Percentiles rank a stretch among this genome's conserved stretches.
phyloP scores from a whole-genome alignment of 2,113 vertebrate species.

The Stegastes partitus region DNA sequence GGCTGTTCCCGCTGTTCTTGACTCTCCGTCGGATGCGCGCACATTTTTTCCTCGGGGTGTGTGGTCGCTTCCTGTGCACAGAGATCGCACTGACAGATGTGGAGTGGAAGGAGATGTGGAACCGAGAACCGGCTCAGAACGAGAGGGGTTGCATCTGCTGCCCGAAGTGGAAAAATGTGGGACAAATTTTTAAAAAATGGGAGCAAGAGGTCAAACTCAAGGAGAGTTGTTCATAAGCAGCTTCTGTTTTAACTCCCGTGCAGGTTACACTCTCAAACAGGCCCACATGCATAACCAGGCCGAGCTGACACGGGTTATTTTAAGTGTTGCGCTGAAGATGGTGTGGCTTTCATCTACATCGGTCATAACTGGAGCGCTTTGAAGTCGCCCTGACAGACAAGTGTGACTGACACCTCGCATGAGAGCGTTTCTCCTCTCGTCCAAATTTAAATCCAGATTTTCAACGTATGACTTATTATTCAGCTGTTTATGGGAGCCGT shows the following conservation, averaged over 20 bases:
- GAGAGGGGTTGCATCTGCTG: neutral
- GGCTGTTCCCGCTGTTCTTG: conserved; percentile 39
- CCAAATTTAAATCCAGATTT: neutral
- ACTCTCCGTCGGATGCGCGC: conserved; percentile 11
- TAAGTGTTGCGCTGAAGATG: conserved; percentile 35
- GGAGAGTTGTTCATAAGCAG: conserved; percentile 61
- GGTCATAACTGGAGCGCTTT: conserved; percentile 24
- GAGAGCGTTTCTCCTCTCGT: neutral
- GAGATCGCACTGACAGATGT: conserved; percentile 74
- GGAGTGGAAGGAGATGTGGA: conserved; percentile 54
- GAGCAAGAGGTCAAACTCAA: conserved; percentile 30
- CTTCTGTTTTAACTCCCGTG: conserved; percentile 58
- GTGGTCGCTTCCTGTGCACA: conserved; percentile 63
- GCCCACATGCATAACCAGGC: conserved; percentile 22
- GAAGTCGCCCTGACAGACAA: conserved; percentile 22
- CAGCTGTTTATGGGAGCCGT: neutral
- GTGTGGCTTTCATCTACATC: conserved; percentile 61
- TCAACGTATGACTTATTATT: neutral
- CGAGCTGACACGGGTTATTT: conserved; percentile 67
- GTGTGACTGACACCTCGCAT: conserved; percentile 13
- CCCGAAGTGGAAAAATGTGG: conserved; percentile 1
- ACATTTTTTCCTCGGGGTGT: conserved; percentile 37
- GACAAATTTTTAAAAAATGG: neutral
- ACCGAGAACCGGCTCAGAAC: conserved; percentile 14
- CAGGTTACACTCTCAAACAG: conserved; percentile 40